Evolutionary conservation across 2,888 invertebrate genomes (phyloP).

Genomic region (Pyrrhia umbra): DNA sequence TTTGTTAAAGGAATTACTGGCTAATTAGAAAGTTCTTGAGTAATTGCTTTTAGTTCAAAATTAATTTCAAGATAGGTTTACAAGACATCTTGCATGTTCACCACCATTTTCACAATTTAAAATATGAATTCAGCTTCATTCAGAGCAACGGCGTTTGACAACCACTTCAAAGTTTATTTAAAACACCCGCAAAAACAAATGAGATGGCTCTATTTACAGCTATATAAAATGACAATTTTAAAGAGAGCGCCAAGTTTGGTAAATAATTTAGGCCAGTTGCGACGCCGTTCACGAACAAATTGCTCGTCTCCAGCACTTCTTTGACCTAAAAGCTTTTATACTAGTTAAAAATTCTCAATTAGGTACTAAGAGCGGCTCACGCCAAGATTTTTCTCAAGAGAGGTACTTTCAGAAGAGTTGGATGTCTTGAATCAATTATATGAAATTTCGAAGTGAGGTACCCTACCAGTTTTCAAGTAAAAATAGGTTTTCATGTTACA

Average conservation of each 20-base stretch:
- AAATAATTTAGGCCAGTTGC: conserved; percentile 51
- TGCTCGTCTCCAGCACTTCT: conserved; percentile 47
- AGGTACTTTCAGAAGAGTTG: conserved; percentile 32
- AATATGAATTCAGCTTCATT: not conserved
- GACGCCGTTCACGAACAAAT: conserved; percentile 42
- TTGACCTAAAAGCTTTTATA: conserved; percentile 55
- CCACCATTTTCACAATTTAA: not conserved
- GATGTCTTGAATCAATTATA: conserved; percentile 50
- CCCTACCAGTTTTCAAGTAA: conserved; percentile 21
- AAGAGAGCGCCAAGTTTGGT: conserved; percentile 45
- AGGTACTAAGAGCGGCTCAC: conserved; percentile 40
- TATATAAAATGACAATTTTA: conserved; percentile 28
- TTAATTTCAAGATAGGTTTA: conserved; percentile 1
- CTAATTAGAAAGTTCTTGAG: conserved; percentile 35
- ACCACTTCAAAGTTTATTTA: conserved; percentile 2
- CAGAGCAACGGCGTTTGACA: not conserved
- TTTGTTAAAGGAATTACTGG: conserved; percentile 25
- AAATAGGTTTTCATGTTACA: conserved; percentile 38
- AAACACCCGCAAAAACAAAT: conserved; percentile 4
- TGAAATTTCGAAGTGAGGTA: conserved; percentile 22
- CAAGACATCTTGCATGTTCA: conserved; percentile 13
- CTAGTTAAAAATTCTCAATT: conserved; percentile 59
- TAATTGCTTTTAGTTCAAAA: conserved; percentile 12
- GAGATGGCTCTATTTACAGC: conserved; percentile 19
- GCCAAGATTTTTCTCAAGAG: conserved; percentile 52